Base-by-base conservation (phyloP, 1,140 invertebrate species). In the Rhopalosiphum padi region DNA sequence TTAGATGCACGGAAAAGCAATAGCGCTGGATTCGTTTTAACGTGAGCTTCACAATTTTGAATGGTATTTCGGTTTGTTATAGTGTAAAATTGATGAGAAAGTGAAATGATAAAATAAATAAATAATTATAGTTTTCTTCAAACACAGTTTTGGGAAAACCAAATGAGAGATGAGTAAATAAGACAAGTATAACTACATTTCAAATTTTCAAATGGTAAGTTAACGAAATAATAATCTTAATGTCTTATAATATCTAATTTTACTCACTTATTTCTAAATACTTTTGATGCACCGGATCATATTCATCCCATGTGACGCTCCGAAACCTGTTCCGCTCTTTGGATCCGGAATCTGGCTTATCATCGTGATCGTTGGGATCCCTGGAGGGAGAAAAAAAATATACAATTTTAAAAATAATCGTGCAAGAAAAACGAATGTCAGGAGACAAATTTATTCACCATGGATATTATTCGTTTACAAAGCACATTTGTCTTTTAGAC, bases 251-350 rank as follows among this genome's bases (percentile, higher is more conserved):
- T 9, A 77, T 77, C n/a, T 37, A 53, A 89, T 53, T 30, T 43
- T 93, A 96, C 96, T 97, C 95, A 98, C 98, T 97, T 94, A 99
- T 98, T 96, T 98, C 98, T 94, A 99, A 96, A 96, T 98, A 99
- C 95, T 98, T 98, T 95, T 99, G 98, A 96, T 98, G 98, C 35
- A 98, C 96, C 5, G 97, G 97, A 95, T 99, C 98, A 95, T 98
- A 99, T 94, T 98, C 97, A 94, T 98, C 98, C 98, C 98, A 99
- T 4, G 97, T 96, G 94, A 98, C 96, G 91, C 96, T 97, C 91
- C 97, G 96, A 95, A 98, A 99, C 90, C 97, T 96, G 95, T 97
- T 98, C 83, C 97, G 96, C 95, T 98, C 98, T 94, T 97, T 97
- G 87, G 97, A 98, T 94, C 97, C 97, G 4, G 97, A 98, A 95